Evolutionary conservation across 2,888 invertebrate species (phyloP).

Genomic region (Drosophila affinis): DNA sequence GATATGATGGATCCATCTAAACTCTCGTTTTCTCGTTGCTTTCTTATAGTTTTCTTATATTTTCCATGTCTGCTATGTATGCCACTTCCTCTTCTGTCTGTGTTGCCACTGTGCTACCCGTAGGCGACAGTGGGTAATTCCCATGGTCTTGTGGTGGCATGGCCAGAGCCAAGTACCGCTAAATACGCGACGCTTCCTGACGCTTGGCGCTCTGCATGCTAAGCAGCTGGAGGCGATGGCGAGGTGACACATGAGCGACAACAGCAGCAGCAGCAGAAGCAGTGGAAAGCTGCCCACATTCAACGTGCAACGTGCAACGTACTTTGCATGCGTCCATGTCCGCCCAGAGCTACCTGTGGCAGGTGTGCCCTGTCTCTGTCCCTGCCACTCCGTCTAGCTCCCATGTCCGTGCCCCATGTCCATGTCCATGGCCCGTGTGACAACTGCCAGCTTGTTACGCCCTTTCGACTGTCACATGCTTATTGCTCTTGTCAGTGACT

Average conservation of each 20-base stretch:
- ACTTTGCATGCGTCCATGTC: slow-evolving; percentile 46
- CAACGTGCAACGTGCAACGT: slow-evolving; percentile 26
- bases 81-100: not conserved
- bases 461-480: slow-evolving; percentile 66
- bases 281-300: slow-evolving; percentile 34
- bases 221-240: slow-evolving; percentile 70
- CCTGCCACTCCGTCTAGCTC: slow-evolving; percentile 1
- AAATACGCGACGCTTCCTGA: slow-evolving; percentile 63
- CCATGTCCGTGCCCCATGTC: slow-evolving; percentile 22
- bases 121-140: slow-evolving; percentile 57
- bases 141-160: slow-evolving; percentile 50
- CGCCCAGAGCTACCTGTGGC: slow-evolving; percentile 52
- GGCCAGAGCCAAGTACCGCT: slow-evolving; percentile 66
- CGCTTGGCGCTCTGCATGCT: slow-evolving; percentile 76
- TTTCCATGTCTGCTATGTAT: not conserved
- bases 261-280: slow-evolving; percentile 36
- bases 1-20: not conserved
- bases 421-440: slow-evolving; percentile 35
- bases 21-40: not conserved
- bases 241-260: slow-evolving; percentile 65
- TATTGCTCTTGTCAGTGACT: slow-evolving; percentile 57
- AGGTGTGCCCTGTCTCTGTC: slow-evolving; percentile 54
- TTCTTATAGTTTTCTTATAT: not conserved
- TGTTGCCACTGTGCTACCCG: slow-evolving; percentile 17
- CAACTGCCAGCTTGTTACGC: slow-evolving; percentile 67